Base-by-base conservation (phyloP, 2,888 invertebrate species). In the Ernsta delagoae region DNA sequence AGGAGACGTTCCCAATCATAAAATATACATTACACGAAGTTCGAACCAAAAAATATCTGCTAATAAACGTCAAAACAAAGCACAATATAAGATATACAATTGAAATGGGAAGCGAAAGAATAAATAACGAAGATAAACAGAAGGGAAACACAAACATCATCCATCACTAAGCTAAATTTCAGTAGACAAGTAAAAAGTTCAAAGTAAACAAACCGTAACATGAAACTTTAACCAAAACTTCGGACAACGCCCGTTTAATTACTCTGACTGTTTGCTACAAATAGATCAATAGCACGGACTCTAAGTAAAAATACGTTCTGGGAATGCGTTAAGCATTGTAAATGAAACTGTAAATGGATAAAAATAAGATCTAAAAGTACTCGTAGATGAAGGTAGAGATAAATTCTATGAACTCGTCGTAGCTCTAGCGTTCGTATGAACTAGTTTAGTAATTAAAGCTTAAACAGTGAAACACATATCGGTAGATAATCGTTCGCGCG, bases 251-350 rank as follows among this genome's bases (percentile, higher is more conserved):
- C 67, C 73, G 73, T 70, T 77, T 75, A 77, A 77, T 77, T 73
- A 73, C 73, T 71, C 68, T 72, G 64, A 72, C 64, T 72, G 75
- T 74, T 74, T 45, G 70, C 76, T 73, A 73, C 75, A 75, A 78
- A 78, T 76, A 78, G 78, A 78, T 77, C 75, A 72, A 75, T 73
- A 73, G 72, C 70, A 61, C 72, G 70, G 70, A 71, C 73, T 72
- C 57, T 61, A 64, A 71, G 67, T 73, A 71, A 74, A 74, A 76
- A 70, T 73, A 70, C 64, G 67, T 70, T 70, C 34, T 53, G 56
- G 53, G 67, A 67, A 70, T 54, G 50, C 43, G 39, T 34, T 8
- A 34, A 11, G 31, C 48, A 41, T 57, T 63, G 57, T 39, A 68
- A 59, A 41, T 34, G 50, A 59, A 62, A 62, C 48, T 50, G 48